Percentiles rank a stretch among this genome's conserved stretches.
Conservation (phyloP, 2,797 vertebrate species). For the Enteromius radiatus region DNA sequence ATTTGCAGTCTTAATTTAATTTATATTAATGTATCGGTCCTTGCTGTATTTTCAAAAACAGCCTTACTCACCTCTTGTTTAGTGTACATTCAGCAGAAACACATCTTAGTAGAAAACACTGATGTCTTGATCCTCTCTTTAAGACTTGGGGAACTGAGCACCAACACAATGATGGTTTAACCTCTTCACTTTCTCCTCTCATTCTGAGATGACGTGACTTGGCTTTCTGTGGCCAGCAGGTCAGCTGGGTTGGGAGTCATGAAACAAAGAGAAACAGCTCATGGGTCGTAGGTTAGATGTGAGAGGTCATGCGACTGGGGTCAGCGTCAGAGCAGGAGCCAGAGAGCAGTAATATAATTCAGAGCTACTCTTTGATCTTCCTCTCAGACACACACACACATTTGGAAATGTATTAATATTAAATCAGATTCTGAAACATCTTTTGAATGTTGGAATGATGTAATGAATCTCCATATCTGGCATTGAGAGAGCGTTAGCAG, state of each 20-base stretch:
- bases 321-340: constrained; percentile 60
- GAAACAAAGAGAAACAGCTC: constrained; percentile 46
- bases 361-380: constrained; percentile 47
- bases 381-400: not conserved
- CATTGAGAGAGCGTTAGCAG: constrained; percentile 19
- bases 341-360: constrained; percentile 53
- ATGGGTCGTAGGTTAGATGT: constrained; percentile 65
- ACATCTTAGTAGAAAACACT: not conserved
- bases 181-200: constrained; percentile 33
- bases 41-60: not conserved
- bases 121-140: not conserved
- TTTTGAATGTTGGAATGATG: constrained; percentile 20
- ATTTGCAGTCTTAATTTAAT: not conserved
- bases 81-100: not conserved
- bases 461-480: constrained; percentile 43
- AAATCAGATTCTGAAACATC: constrained; percentile 36
- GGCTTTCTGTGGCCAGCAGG: not conserved
- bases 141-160: not conserved
- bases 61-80: not conserved
- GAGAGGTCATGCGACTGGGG: constrained; percentile 62
- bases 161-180: constrained; percentile 39
- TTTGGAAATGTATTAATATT: constrained; percentile 45
- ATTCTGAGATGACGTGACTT: constrained; percentile 7
- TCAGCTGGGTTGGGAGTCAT: constrained; percentile 38
- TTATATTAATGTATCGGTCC: not conserved